Evolutionary conservation across 1,140 invertebrate genomes (phyloP).

Genomic region (Drosophila grimshawi): DNA sequence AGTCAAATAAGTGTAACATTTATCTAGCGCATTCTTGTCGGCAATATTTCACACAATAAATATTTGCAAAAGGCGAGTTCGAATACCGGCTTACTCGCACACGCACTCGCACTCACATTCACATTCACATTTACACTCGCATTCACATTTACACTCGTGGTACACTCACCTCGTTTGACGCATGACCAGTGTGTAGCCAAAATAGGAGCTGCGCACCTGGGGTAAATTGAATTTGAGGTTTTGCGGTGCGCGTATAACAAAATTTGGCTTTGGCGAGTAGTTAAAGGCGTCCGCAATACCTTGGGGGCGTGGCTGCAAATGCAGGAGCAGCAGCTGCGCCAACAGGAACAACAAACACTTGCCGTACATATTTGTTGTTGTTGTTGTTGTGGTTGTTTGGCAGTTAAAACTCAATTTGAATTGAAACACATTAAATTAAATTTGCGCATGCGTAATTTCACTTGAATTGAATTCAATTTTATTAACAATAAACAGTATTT

Average conservation of each 20-base stretch:
- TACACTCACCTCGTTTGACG: constrained; percentile 72
- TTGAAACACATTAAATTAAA: constrained; percentile 54
- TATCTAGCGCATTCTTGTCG: not conserved
- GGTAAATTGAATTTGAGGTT: constrained; percentile 62
- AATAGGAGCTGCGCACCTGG: constrained; percentile 78
- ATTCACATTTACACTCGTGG: not conserved
- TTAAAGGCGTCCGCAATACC: constrained; percentile 59
- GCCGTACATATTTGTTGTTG: constrained; percentile 40
- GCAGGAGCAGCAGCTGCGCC: constrained; percentile 12
- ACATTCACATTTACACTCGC: not conserved
- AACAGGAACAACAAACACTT: not conserved
- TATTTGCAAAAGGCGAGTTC: constrained; percentile 2
- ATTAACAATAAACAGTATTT: constrained; percentile 9
- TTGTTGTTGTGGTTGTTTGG: constrained; percentile 18
- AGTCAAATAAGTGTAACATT: not conserved
- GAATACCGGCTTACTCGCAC: not conserved
- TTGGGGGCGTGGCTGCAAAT: constrained; percentile 4
- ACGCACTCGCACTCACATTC: not conserved
- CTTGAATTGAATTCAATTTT: constrained; percentile 22
- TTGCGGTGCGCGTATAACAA: constrained; percentile 57
- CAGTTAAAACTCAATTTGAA: constrained; percentile 36
- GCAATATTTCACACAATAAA: constrained; percentile 12
- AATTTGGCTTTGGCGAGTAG: constrained; percentile 64
- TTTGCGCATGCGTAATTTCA: constrained; percentile 52
- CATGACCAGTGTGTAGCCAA: constrained; percentile 77